Evolutionary conservation across 2,113 vertebrate species (phyloP).

Genomic region (Microtus richardsoni): DNA sequence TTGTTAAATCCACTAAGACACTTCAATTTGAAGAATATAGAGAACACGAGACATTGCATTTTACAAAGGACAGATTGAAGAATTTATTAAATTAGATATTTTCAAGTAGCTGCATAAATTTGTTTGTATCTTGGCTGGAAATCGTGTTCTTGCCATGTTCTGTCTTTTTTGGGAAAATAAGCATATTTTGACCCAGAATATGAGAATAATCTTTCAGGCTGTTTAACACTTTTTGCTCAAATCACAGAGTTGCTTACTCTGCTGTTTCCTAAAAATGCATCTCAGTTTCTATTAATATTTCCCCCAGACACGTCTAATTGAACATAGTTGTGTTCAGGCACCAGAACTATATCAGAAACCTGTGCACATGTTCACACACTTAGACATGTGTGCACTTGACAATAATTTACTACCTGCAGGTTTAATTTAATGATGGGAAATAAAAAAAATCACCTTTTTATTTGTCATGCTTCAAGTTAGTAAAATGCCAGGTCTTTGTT

Average conservation of each 20-base stretch:
- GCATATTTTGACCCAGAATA: not conserved
- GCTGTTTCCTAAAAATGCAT: not conserved
- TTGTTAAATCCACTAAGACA: not conserved
- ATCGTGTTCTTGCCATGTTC: not conserved
- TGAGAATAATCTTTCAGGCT: not conserved
- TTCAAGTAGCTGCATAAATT: not conserved
- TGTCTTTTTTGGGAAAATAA: not conserved
- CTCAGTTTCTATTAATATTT: conserved; percentile 28
- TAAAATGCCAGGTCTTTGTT: not conserved
- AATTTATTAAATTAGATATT: not conserved
- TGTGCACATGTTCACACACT: not conserved
- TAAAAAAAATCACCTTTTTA: not conserved
- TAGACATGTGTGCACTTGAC: not conserved
- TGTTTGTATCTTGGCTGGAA: not conserved
- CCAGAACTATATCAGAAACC: not conserved
- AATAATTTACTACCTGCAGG: not conserved
- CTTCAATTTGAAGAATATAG: not conserved
- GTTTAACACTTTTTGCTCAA: not conserved
- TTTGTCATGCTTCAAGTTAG: not conserved
- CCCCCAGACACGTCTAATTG: not conserved
- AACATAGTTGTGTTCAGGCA: not conserved
- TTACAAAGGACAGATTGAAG: not conserved
- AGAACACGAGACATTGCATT: not conserved
- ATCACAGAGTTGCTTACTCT: not conserved
- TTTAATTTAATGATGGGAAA: not conserved